A percentile compares a stretch with the other conserved stretches of the same genome.
These are phyloP conservation scores for Plestiodon gilberti DNA, from an alignment of 2,113 vertebrate genomes.

Conservation along the genomic window DNA sequence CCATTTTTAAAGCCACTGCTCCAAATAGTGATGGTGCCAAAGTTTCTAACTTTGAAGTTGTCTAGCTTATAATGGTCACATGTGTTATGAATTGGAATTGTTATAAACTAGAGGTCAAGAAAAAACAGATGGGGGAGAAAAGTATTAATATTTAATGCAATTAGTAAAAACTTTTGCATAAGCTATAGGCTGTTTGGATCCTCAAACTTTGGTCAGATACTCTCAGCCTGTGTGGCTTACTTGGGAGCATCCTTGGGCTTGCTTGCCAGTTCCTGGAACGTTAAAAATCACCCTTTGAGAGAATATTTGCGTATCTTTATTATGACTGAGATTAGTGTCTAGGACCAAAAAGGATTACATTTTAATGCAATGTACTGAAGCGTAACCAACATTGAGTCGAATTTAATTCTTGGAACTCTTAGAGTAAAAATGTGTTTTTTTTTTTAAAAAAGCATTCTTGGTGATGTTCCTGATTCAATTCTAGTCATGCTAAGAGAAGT, in stretches of 20 bases:
- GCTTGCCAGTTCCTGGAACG: too few relatives aligned
- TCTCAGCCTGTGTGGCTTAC: not conserved
- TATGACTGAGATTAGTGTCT: not conserved
- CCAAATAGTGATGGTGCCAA: not conserved
- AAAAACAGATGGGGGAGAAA: not conserved
- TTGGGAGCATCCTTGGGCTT: not conserved
- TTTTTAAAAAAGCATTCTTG: not conserved
- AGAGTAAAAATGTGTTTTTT: not conserved
- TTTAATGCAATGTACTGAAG: not conserved
- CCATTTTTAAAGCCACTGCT: not conserved
- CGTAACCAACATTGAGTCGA: not conserved
- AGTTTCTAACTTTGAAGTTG: not conserved
- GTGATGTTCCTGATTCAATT: not conserved
- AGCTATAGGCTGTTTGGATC: not conserved
- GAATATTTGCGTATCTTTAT: not conserved
- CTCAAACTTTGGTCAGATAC: not conserved
- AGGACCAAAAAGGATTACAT: not conserved
- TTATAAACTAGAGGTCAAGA: not conserved
- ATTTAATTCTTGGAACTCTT: not conserved
- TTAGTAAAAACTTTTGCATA: not conserved
- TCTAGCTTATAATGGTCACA: not conserved
- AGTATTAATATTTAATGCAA: not conserved
- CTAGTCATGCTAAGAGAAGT: not conserved
- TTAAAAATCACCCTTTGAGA: too few relatives aligned
- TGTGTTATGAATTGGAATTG: not conserved